Percentiles rank a stretch among this genome's conserved stretches.
Evolutionary conservation across 2,888 invertebrate species (phyloP).

Genomic region (Prenolepis imparis): DNA sequence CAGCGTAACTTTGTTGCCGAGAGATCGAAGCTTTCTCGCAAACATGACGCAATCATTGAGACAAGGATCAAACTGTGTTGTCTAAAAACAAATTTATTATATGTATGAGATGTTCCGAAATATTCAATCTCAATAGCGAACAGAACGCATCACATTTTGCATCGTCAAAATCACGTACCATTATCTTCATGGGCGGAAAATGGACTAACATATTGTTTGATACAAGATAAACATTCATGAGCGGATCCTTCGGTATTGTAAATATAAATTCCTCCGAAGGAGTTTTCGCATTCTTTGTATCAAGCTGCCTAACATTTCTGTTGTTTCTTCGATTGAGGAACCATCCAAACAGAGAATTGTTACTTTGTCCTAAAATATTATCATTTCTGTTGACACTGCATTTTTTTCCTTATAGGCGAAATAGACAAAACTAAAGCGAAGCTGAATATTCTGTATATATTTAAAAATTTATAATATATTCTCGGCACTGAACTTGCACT

Average conservation of each 20-base stretch:
- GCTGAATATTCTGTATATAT: too few species aligned
- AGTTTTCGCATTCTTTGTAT: constrained; percentile 82
- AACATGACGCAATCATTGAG: constrained; percentile 99
- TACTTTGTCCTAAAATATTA: constrained; percentile 62
- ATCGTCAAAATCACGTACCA: constrained; percentile 88
- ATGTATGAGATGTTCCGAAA: neutral
- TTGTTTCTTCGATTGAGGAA: constrained; percentile 70
- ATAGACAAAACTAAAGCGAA: too few species aligned
- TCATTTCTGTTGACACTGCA: constrained; percentile 62
- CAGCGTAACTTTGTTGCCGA: constrained; percentile 92
- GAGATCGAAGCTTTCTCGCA: constrained; percentile 93
- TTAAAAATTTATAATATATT: too few species aligned
- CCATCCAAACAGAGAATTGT: constrained; percentile 80
- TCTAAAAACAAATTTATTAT: constrained; percentile 87
- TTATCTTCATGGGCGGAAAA: constrained; percentile 94
- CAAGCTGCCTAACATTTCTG: constrained; percentile 79
- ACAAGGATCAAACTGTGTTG: constrained; percentile 91
- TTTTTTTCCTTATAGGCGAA: too few species aligned
- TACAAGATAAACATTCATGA: constrained; percentile 96
- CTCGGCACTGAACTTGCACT: too few species aligned
- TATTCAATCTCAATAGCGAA: neutral
- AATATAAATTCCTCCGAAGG: constrained; percentile 89
- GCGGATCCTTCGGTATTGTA: constrained; percentile 92
- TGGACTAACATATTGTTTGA: constrained; percentile 91
- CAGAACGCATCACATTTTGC: neutral